Base-by-base conservation (phyloP, 2,797 vertebrate species). In the Jordanella pulchra region DNA sequence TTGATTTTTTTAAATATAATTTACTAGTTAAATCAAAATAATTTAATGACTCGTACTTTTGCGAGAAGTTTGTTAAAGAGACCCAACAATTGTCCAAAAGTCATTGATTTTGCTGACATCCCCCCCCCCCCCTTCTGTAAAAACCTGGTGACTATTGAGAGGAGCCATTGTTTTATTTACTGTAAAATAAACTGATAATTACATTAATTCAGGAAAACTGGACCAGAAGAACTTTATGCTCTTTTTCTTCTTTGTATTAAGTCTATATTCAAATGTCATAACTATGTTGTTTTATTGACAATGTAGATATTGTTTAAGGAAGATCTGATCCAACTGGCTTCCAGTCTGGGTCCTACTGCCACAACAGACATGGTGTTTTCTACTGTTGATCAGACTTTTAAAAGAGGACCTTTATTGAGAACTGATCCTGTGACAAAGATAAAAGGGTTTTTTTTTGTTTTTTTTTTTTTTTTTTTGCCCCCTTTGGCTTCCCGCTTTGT, bases 401-500 rank as follows among this genome's bases (percentile, higher is more conserved):
- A 76, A 82, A 53, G 28, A 18, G 5, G 54, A 15, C 78, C 55
- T 45, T 76, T 64, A 77, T 77, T 70, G 61, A 78, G 84, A 64
- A 75, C 50, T 61, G 61, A 79, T 78, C 35, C 77, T 67, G 80
- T 72, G 73, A 75, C 45, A 47, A 61, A 54, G 87, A 89, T 90
- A 83, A 91, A 81, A 89, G 83, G 55, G 54, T 73, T 1, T 48
- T 69, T 69, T 39, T 39, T 39, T 7, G 4, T 4, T 35, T 35
- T 35, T 35, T 30, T n/a, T n/a, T 39, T 39, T 39, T 7, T 35
- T 4, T 35, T 35, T 35, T 35, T 30, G 15, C 18, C 27, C 81
- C 68, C 68, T 68, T 74, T 68, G 65, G 42, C 61, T 73, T 69
- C 86, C 71, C 27, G 71, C 81, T 86, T 88, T 90, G 78, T 90